Evolutionary conservation across 1,140 invertebrate species (phyloP), one percentile per base, ranked within the genome.

Genomic region (Anagrus nilaparvatae): DNA sequence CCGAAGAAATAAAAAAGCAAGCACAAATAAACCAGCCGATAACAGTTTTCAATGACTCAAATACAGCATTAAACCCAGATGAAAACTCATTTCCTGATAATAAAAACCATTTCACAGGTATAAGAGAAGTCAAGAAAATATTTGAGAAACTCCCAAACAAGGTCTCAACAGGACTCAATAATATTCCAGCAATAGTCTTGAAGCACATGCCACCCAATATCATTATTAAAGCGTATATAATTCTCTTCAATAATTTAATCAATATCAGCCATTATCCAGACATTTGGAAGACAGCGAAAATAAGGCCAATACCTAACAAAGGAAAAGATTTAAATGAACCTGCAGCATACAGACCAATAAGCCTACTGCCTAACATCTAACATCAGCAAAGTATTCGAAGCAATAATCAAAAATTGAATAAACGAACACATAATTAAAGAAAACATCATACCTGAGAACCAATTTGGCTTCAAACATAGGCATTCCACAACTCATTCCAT

Each of bases 381-480:
- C 21, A 28, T 40, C n/a, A 51, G 52, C 12, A 63, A 63, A 49
- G 13, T 52, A 1, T 49, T 42, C 13, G 52, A 56, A 49, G 44
- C 27, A 16, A 40, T 47, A 10, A 44, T 54, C 1, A 43, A 47
- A 12, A 19, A 25, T 3, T n/a, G 14, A 20, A 33, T 49, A 1
- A 27, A n/a, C n/a, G n/a, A n/a, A n/a, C n/a, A n/a, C n/a, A n/a
- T n/a, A n/a, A n/a, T n/a, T n/a, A n/a, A n/a, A n/a, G n/a, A n/a
- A n/a, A 40, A 52, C 8, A 44, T 56, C 12, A 50, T 60, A 1
- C 41, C 54, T 3, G 24, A 50, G 12, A 3, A 29, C 2, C 47
- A 52, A 24, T 52, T 44, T 18, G 50, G 47, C 1, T 52, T 52
- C n/a, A 49, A 34, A 32, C 12, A 31, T 7, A 40, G 35, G 12